phyloP scores from a whole-genome alignment of 2,888 invertebrate species.

The Drosophila testacea region DNA sequence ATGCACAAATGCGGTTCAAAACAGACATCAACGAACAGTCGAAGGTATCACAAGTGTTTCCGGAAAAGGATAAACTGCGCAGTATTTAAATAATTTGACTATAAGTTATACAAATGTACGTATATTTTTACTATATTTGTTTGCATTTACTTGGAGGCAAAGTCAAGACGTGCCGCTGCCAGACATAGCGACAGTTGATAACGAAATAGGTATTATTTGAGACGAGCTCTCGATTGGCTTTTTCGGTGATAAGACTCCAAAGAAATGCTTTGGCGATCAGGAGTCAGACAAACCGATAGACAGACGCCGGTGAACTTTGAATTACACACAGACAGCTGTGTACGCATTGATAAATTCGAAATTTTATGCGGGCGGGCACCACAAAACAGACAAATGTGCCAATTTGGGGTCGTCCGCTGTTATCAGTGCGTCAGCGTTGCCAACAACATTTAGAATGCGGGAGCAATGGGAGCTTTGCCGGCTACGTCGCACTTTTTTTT shows the following conservation, averaged over 20 bases:
- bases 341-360: constrained; percentile 57
- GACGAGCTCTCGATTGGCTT: constrained; percentile 25
- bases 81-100: constrained; percentile 18
- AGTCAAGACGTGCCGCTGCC: constrained; percentile 44
- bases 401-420: constrained; percentile 28
- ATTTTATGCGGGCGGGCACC: constrained; percentile 70
- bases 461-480: constrained; percentile 21
- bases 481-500: constrained; percentile 58
- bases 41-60: constrained; percentile 48
- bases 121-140: not conserved
- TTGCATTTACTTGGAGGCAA: constrained; percentile 35
- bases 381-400: constrained; percentile 15
- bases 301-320: constrained; percentile 50
- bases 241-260: constrained; percentile 52
- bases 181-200: constrained; percentile 58
- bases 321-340: constrained; percentile 35
- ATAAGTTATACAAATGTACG: not conserved
- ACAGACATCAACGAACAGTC: constrained; percentile 51
- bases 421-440: constrained; percentile 41
- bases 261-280: constrained; percentile 52
- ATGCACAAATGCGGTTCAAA: constrained; percentile 30
- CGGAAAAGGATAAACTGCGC: constrained; percentile 60
- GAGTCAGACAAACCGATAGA: constrained; percentile 36
- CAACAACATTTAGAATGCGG: constrained; percentile 7
- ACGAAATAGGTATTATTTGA: constrained; percentile 53